Conservation (phyloP, 2,797 vertebrate genomes). For the Toxotes lorentzi region DNA sequence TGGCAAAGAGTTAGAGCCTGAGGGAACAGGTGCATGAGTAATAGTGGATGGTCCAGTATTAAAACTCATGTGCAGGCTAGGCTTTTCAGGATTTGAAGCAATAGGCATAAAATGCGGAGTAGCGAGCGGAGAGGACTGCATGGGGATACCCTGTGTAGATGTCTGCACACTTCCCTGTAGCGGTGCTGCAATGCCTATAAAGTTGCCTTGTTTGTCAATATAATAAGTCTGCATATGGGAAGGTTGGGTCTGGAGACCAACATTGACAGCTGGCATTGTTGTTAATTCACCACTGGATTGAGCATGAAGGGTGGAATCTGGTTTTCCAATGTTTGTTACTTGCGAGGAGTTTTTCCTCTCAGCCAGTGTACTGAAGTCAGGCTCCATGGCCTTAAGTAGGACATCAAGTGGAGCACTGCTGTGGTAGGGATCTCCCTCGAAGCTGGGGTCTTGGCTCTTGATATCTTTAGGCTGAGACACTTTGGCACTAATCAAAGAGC, state of each 20-base stretch:
- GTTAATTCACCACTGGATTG: constrained; percentile 79
- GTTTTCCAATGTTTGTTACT: constrained; percentile 85
- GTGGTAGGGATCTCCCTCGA: constrained; percentile 84
- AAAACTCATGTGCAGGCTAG: constrained; percentile 89
- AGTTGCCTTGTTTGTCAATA: constrained; percentile 85
- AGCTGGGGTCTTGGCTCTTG: constrained; percentile 82
- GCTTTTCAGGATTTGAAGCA: constrained; percentile 84
- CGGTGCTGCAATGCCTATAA: constrained; percentile 80
- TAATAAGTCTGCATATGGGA: constrained; percentile 85
- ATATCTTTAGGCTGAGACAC: constrained; percentile 73
- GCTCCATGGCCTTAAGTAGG: constrained; percentile 98
- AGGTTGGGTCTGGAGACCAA: constrained; percentile 79
- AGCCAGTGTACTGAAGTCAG: constrained; percentile 94
- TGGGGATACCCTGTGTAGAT: constrained; percentile 73
- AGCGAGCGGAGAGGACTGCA: constrained; percentile 80
- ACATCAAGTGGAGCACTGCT: constrained; percentile 93
- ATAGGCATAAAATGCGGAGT: constrained; percentile 83
- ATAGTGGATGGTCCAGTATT: constrained; percentile 86
- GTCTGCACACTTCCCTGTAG: constrained; percentile 82
- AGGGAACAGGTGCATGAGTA: constrained; percentile 86
- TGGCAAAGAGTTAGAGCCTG: constrained; percentile 89
- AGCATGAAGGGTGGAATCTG: constrained; percentile 80
- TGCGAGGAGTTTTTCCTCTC: constrained; percentile 87
- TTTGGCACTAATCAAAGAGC: constrained; percentile 66
- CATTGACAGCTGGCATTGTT: constrained; percentile 81